Conservation (phyloP, 2,113 vertebrate genomes). For the Telmatochromis sp. region DNA sequence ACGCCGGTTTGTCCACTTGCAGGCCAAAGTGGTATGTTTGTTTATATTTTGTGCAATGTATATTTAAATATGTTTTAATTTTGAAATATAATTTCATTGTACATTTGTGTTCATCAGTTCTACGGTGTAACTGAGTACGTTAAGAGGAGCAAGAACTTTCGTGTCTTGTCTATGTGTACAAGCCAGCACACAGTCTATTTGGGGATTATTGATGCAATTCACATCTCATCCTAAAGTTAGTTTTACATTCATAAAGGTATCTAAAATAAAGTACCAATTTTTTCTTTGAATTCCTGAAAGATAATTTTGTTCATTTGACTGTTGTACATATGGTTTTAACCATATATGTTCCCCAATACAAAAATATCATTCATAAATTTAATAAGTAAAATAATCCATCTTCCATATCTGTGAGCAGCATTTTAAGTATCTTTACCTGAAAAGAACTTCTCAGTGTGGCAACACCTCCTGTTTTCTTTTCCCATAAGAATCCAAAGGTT, state of each 20-base stretch:
- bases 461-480: background rate
- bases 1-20: fast-evolving
- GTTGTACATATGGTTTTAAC: background rate
- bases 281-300: background rate
- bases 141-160: fast-evolving
- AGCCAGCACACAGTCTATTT: background rate
- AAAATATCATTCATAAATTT: background rate
- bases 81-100: background rate
- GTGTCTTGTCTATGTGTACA: background rate
- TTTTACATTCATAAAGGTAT: background rate
- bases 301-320: background rate
- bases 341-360: background rate
- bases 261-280: fast-evolving
- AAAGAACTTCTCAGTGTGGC: background rate
- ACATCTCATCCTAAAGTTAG: background rate
- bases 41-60: background rate
- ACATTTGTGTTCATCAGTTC: background rate
- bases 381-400: background rate
- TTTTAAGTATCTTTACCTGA: background rate
- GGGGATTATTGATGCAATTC: background rate
- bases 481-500: background rate
- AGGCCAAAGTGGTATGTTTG: background rate
- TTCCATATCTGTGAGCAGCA: background rate
- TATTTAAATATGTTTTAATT: background rate
- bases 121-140: too few relatives aligned